phyloP scores from a whole-genome alignment of 2,888 invertebrate genomes.

The Hybos culiciformis region DNA sequence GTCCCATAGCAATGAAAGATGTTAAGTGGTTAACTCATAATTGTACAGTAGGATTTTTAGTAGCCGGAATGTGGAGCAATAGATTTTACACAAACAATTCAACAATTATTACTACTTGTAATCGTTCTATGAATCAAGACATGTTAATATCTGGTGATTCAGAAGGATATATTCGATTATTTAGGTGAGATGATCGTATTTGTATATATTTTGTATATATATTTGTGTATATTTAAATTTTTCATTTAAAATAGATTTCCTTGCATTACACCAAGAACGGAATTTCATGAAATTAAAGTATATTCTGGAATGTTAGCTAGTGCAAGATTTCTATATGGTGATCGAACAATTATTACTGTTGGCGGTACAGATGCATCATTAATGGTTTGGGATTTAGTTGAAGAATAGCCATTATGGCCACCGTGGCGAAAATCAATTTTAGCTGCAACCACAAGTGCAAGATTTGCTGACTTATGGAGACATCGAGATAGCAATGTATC shows the following conservation, averaged over 20 bases:
- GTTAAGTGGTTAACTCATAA: constrained; percentile 82
- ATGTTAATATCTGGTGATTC: constrained; percentile 73
- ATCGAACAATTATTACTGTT: constrained; percentile 69
- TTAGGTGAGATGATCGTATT: constrained; percentile 42
- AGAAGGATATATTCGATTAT: constrained; percentile 75
- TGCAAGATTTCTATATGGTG: constrained; percentile 73
- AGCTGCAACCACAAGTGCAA: constrained; percentile 18
- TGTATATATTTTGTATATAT: too few relatives aligned
- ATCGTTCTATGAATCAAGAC: constrained; percentile 71
- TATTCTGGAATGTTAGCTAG: constrained; percentile 72
- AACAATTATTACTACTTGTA: constrained; percentile 67
- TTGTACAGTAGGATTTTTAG: constrained; percentile 74
- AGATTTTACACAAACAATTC: constrained; percentile 75
- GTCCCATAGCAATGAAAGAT: constrained; percentile 80
- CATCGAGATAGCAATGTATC: not conserved
- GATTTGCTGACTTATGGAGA: constrained; percentile 30
- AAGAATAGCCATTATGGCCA: constrained; percentile 38
- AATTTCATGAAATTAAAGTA: constrained; percentile 76
- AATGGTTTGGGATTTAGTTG: constrained; percentile 78
- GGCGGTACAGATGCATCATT: constrained; percentile 81
- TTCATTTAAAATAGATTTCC: constrained; percentile 49
- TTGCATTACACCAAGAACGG: constrained; percentile 70
- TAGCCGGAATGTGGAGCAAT: constrained; percentile 84
- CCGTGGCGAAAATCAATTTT: constrained; percentile 26
- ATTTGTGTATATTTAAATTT: not conserved